Evolutionary conservation across 35 echinoderm and acorn worm genomes (phyloP), one percentile per base, ranked within the genome.

Genomic region (Antedon bifida): DNA sequence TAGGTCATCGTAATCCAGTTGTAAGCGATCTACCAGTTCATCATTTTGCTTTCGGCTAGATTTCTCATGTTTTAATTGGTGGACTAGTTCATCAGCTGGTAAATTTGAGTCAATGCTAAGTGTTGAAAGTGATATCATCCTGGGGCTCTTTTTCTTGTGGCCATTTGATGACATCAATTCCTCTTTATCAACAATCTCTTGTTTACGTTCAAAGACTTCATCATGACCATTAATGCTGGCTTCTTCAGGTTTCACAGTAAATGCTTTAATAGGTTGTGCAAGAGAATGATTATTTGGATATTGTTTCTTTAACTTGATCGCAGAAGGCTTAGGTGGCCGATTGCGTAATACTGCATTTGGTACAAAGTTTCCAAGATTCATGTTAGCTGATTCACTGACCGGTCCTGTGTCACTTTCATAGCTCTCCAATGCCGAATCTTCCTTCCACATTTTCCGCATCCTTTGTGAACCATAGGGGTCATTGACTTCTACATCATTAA

Each of bases 1-100:
- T 33, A 99, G 76, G 29, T 93, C 95, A 81, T 93, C 95, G 32
- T 99, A 93, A 33, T 99, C 91, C 42, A 78, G 80, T 55, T 99
- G 95, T 8, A 99, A 86, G 35, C 90, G 90, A 29, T 90, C 83
- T 0, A 85, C 83, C 21, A 92, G 83, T 78, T 99, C 91, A 73
- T 89, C 88, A 19, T 88, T 83, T 38, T 93, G 85, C 23, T 74
- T 82, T 8, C 90, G 55, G 23, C 90, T 87, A 31, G 77, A 90
- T 34, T 76, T 75, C 84, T 93, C 88, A 29, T 89, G 19, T 51
- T 51, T 51, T 51, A 51, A 30, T 39, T 51, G 80, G 42, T 82
- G 1, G 35, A 51, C 26, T 39, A 82, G 39, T 34, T 38, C 28
- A 35, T 39, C 34, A 81, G 39, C 16, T 5, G 34, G 35, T 7